A percentile compares a stretch with the other conserved stretches of the same genome.
Conservation (phyloP, 2,797 vertebrate species). For the Epinephelus malabaricus region DNA sequence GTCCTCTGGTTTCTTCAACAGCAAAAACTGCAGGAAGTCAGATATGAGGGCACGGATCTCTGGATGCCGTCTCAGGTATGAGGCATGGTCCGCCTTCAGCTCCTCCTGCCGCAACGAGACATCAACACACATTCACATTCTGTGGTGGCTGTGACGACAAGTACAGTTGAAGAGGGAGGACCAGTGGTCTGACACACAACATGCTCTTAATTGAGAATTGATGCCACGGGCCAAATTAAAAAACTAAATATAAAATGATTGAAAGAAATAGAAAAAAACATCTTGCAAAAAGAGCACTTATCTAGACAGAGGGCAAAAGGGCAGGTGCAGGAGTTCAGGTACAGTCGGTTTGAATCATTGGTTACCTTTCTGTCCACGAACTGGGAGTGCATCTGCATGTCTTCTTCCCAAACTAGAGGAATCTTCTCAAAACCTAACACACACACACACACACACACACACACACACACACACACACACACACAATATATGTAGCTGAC, state of each 20-base stretch:
- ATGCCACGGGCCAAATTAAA: too few relatives aligned
- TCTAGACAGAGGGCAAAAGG: too few relatives aligned
- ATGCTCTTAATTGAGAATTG: too few relatives aligned
- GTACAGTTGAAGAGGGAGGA: too few relatives aligned
- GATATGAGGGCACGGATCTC: slow-evolving; percentile 88
- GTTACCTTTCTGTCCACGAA: slow-evolving; percentile 93
- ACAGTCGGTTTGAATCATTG: background rate
- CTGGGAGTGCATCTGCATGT: slow-evolving; percentile 88
- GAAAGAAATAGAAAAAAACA: too few relatives aligned
- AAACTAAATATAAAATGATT: too few relatives aligned
- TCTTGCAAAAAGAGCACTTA: too few relatives aligned
- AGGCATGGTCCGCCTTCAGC: slow-evolving; percentile 85
- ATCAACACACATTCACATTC: slow-evolving; percentile 14
- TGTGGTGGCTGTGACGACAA: too few relatives aligned
- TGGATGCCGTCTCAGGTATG: slow-evolving; percentile 89
- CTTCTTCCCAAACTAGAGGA: slow-evolving; percentile 90
- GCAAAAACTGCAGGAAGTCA: slow-evolving; percentile 93
- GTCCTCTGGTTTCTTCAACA: slow-evolving; percentile 89
- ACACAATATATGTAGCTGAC: background rate
- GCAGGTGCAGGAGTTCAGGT: background rate
- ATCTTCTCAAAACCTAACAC: slow-evolving; percentile 84
- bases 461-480: slow-evolving; percentile 3
- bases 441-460: slow-evolving; percentile 16
- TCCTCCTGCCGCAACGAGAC: slow-evolving; percentile 84
- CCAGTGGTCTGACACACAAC: too few relatives aligned